phyloP scores from a whole-genome alignment of 2,797 vertebrate genomes.

The Rhincodon typus region DNA sequence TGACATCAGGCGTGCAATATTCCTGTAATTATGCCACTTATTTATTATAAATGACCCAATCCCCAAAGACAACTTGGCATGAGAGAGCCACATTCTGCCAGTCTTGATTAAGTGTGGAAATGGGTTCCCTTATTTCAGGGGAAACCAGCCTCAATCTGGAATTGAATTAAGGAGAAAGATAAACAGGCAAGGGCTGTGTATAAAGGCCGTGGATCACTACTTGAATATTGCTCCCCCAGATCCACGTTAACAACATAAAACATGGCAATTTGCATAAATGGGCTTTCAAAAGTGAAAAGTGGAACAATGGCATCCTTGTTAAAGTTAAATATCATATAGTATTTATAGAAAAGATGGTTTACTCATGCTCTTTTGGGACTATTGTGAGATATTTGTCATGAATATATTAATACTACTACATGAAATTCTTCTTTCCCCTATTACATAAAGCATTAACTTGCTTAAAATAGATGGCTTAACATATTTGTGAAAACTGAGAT shows the following conservation, averaged over 20 bases:
- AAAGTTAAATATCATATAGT: neutral
- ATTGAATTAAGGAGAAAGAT: neutral
- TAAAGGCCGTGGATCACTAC: neutral
- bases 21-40: neutral
- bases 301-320: neutral
- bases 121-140: neutral
- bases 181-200: neutral
- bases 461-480: neutral
- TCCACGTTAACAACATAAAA: neutral
- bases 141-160: neutral
- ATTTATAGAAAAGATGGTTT: neutral
- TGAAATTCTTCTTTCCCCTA: neutral
- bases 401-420: neutral
- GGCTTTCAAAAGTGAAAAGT: neutral
- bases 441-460: neutral
- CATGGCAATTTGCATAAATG: neutral
- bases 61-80: neutral
- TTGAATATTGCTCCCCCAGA: neutral
- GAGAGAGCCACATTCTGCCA: neutral
- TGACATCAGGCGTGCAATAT: neutral
- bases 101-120: neutral
- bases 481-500: neutral
- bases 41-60: neutral
- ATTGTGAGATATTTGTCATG: neutral
- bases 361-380: neutral